Percentiles rank a stretch among this genome's conserved stretches.
These are phyloP conservation scores for Gobio occitaniae DNA, from an alignment of 2,797 vertebrate genomes.

Conservation along the genomic window DNA sequence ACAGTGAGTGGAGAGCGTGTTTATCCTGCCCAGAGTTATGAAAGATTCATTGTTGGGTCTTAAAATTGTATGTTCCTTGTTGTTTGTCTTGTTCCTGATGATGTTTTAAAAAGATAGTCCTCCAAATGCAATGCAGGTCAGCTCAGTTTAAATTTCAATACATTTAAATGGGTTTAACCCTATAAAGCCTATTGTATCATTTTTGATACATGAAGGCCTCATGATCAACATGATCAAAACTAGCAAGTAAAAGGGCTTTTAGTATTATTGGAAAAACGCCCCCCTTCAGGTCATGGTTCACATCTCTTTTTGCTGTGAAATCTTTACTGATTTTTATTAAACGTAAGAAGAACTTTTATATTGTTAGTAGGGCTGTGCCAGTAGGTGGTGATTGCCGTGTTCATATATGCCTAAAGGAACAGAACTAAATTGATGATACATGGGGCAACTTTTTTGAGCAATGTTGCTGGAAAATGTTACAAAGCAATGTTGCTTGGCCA, in stretches of 20 bases:
- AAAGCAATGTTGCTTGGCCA: no score
- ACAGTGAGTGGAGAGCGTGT: constrained; percentile 39
- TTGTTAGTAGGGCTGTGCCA: not conserved
- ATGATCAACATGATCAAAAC: not conserved
- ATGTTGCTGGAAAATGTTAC: no score
- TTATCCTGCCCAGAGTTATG: constrained; percentile 45
- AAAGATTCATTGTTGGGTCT: constrained; percentile 67
- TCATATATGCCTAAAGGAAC: no score
- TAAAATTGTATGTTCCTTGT: not conserved
- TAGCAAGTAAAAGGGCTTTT: not conserved
- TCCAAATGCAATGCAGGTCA: not conserved
- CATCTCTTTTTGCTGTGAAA: not conserved
- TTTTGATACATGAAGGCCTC: not conserved
- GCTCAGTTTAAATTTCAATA: not conserved
- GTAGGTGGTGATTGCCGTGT: no score
- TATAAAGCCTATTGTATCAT: not conserved
- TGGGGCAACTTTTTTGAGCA: no score
- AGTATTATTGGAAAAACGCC: not conserved
- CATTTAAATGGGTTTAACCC: not conserved
- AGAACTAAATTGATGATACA: no score
- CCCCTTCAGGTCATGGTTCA: not conserved
- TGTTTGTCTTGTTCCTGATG: not conserved
- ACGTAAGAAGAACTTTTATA: not conserved
- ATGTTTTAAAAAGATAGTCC: not conserved
- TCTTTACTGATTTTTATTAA: not conserved